Evolutionary conservation across 23 tunicate species (phyloP).

Genomic region (Aplidium turbinatum): DNA sequence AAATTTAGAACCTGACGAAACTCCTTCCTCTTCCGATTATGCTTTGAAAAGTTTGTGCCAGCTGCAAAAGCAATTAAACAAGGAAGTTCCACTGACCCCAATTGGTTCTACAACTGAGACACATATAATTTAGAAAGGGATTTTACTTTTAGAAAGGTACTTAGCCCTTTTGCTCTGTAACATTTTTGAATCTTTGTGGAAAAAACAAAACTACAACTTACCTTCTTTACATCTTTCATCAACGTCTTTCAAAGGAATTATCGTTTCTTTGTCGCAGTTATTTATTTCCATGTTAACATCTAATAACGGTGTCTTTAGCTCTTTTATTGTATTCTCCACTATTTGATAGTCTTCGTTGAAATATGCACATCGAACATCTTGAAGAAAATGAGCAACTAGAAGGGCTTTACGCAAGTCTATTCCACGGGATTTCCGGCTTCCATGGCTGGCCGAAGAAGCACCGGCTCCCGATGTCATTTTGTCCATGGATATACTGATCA

Average conservation of each 20-base stretch:
- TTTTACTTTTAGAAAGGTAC: too few species aligned
- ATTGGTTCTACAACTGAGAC: too few species aligned
- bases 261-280: background rate
- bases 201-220: slow-evolving; percentile 6
- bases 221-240: slow-evolving; percentile 43
- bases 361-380: slow-evolving; percentile 79
- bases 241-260: too few species aligned
- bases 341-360: slow-evolving; percentile 67
- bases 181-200: background rate
- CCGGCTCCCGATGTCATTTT: slow-evolving; percentile 83
- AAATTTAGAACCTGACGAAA: too few species aligned
- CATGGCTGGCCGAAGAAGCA: slow-evolving; percentile 42
- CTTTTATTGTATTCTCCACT: slow-evolving; percentile 59
- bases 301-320: background rate
- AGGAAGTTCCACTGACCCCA: too few species aligned
- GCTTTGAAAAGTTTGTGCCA: too few species aligned
- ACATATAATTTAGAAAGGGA: too few species aligned
- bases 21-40: too few species aligned
- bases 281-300: background rate
- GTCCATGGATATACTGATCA: slow-evolving; percentile 77
- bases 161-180: too few species aligned
- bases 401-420: slow-evolving; percentile 90
- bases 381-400: slow-evolving; percentile 87
- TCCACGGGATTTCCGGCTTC: slow-evolving; percentile 71
- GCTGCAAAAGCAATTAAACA: too few species aligned